A percentile compares a stretch with the other conserved stretches of the same genome.
Evolutionary conservation across 2,797 vertebrate species (phyloP).

Genomic region (Neoniphon sammara): DNA sequence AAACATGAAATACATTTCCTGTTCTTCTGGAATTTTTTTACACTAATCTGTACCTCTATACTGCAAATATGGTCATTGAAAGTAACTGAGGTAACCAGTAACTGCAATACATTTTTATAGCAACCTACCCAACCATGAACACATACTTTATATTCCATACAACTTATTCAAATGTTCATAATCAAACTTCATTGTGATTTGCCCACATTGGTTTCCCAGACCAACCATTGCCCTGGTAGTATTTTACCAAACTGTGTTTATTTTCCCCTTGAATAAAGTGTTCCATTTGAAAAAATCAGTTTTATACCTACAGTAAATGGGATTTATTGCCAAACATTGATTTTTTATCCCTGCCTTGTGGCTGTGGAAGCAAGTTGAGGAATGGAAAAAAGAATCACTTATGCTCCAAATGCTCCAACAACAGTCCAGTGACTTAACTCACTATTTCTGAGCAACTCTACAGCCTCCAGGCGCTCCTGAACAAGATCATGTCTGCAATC

Average conservation of each 20-base stretch:
- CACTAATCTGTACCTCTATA: no score
- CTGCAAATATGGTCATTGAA: no score
- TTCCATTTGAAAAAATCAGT: background rate
- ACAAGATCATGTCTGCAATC: slow-evolving; percentile 5
- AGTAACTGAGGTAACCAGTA: no score
- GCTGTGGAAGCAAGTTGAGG: background rate
- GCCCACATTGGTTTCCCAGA: no score
- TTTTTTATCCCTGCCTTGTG: background rate
- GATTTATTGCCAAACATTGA: background rate
- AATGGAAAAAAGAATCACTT: background rate
- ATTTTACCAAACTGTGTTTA: background rate
- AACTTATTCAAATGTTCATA: no score
- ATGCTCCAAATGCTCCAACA: background rate
- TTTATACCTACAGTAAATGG: background rate
- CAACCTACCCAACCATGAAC: no score
- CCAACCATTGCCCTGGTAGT: background rate
- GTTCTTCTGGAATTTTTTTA: no score
- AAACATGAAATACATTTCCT: no score
- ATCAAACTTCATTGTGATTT: no score
- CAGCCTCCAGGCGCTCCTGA: background rate
- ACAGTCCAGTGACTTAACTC: background rate
- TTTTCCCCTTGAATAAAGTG: background rate
- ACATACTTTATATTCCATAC: no score
- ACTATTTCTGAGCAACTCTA: background rate
- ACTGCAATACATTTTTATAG: no score